Evolutionary conservation across 2,888 invertebrate species (phyloP).

Genomic region (Plutella xylostella): DNA sequence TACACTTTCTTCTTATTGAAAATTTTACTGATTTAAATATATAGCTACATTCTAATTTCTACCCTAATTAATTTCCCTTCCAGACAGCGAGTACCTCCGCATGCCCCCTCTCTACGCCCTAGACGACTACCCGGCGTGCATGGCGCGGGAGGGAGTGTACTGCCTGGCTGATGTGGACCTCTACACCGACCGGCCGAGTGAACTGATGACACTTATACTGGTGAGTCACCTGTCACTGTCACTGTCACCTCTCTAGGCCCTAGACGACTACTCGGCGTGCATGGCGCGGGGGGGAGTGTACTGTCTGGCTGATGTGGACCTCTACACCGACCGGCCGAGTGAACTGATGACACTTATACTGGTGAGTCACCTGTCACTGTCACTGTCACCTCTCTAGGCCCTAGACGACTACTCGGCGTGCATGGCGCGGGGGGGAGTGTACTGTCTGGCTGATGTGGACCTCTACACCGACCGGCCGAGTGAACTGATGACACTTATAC

Average conservation of each 20-base stretch:
- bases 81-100: conserved; percentile 42
- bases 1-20: too few species aligned
- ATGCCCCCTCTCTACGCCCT: conserved; percentile 45
- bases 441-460: conserved; percentile 41
- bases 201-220: conserved; percentile 41
- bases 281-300: conserved; percentile 30
- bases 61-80: neutral
- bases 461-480: conserved; percentile 26
- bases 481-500: conserved; percentile 39
- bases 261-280: conserved; percentile 44
- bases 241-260: conserved; percentile 42
- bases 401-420: conserved; percentile 45
- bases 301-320: conserved; percentile 40
- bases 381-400: conserved; percentile 43
- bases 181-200: conserved; percentile 21
- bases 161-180: conserved; percentile 43
- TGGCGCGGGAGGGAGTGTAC: conserved; percentile 31
- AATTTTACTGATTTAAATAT: too few species aligned
- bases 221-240: too few species aligned
- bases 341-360: conserved; percentile 41
- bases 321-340: conserved; percentile 25
- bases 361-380: too few species aligned
- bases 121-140: conserved; percentile 42
- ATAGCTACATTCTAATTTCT: too few species aligned
- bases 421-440: conserved; percentile 28